A percentile compares a stretch with the other conserved stretches of the same genome.
These are phyloP conservation scores for Neodiprion pinetum DNA, from an alignment of 1,140 invertebrate species.

Conservation along the genomic window DNA sequence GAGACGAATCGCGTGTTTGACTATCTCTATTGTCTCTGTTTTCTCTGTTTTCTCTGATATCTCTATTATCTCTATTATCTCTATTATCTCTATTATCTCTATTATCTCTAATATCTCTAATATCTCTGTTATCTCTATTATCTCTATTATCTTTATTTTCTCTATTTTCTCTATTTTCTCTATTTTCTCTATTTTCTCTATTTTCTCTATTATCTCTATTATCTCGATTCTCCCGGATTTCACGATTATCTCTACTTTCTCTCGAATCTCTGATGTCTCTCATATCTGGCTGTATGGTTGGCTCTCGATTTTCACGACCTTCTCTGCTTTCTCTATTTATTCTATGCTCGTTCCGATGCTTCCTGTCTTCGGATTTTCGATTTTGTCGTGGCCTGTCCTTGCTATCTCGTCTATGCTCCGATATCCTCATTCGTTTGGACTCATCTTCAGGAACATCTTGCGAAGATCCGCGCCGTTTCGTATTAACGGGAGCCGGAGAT, in stretches of 20 bases:
- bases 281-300: conserved; percentile 25
- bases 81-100: conserved; percentile 34
- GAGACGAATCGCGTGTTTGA: conserved; percentile 4
- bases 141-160: conserved; percentile 37
- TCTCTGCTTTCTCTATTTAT: conserved; percentile 34
- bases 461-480: conserved; percentile 78
- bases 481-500: conserved; percentile 69
- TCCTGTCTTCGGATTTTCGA: conserved; percentile 56
- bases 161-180: conserved; percentile 35
- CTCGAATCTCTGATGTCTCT: conserved; percentile 44
- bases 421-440: conserved; percentile 72
- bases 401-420: conserved; percentile 72
- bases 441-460: conserved; percentile 75
- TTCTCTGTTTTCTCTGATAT: conserved; percentile 23
- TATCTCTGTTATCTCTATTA: conserved; percentile 23
- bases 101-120: conserved; percentile 20
- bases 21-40: conserved; percentile 28
- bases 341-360: conserved; percentile 56
- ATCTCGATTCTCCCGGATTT: conserved; percentile 43
- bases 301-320: conserved; percentile 49
- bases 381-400: conserved; percentile 69
- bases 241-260: conserved; percentile 38
- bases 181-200: conserved; percentile 25
- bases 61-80: conserved; percentile 24
- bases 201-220: conserved; percentile 34